phyloP scores from a whole-genome alignment of 2,888 invertebrate genomes.

The Dione vanillae region DNA sequence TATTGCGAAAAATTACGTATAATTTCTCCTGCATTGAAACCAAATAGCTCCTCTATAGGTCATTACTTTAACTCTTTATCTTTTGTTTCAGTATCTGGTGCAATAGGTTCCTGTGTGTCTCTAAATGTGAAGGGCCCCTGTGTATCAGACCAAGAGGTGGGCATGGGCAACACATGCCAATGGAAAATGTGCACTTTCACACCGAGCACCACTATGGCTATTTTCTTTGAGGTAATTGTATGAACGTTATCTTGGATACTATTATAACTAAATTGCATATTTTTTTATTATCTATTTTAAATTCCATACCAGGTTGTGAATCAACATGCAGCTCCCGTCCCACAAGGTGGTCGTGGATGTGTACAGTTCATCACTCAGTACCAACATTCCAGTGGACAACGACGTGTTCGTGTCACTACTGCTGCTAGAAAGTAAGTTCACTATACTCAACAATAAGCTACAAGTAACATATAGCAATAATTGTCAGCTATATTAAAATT shows the following conservation, averaged over 20 bases:
- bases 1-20: too few relatives aligned
- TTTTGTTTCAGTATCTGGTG: slow-evolving; percentile 89
- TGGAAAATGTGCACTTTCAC: slow-evolving; percentile 99
- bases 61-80: neutral
- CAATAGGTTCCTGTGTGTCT: slow-evolving; percentile 98
- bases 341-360: slow-evolving; percentile 97
- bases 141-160: slow-evolving; percentile 98
- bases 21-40: too few relatives aligned
- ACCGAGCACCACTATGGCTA: slow-evolving; percentile 95
- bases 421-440: slow-evolving; percentile 94
- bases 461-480: too few relatives aligned
- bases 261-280: too few relatives aligned
- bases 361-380: slow-evolving; percentile 99
- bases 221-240: slow-evolving; percentile 93
- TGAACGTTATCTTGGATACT: too few relatives aligned
- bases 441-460: neutral
- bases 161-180: slow-evolving; percentile 98
- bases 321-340: slow-evolving; percentile 96
- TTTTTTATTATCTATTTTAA: too few relatives aligned
- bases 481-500: too few relatives aligned
- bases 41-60: too few relatives aligned
- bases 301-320: slow-evolving; percentile 88
- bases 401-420: slow-evolving; percentile 97
- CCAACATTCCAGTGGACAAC: slow-evolving; percentile 98
- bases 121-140: slow-evolving; percentile 95